Evolutionary conservation across 2,797 vertebrate genomes (phyloP).

Genomic region (Salmo trutta): DNA sequence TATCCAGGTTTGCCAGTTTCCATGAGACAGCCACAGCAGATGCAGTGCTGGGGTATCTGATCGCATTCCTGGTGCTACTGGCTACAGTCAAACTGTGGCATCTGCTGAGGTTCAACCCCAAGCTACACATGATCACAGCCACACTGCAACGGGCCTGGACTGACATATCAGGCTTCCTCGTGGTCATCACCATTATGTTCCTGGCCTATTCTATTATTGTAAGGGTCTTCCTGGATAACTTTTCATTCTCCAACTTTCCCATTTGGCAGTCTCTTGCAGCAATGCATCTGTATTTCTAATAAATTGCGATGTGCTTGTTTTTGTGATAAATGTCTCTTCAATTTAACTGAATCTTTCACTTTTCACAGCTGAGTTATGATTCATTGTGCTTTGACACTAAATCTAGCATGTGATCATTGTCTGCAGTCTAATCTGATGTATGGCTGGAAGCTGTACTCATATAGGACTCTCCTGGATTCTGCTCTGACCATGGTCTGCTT

Average conservation of each 20-base stretch:
- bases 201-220: slow-evolving; percentile 85
- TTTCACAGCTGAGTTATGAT: background rate
- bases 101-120: slow-evolving; percentile 88
- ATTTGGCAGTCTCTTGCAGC: background rate
- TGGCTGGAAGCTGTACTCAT: slow-evolving; percentile 87
- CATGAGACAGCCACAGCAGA: slow-evolving; percentile 83
- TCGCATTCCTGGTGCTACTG: slow-evolving; percentile 90
- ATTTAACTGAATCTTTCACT: slow-evolving; percentile 1
- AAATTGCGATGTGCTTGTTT: background rate
- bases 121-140: slow-evolving; percentile 86
- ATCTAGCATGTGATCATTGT: background rate
- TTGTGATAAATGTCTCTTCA: background rate
- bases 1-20: slow-evolving; percentile 82
- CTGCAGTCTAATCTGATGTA: slow-evolving; percentile 85
- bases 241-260: background rate
- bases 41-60: slow-evolving; percentile 81
- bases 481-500: slow-evolving; percentile 84
- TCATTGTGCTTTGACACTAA: background rate
- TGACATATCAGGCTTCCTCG: slow-evolving; percentile 84
- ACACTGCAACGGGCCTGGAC: slow-evolving; percentile 83
- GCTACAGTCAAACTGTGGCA: slow-evolving; percentile 91
- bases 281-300: background rate
- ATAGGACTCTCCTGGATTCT: slow-evolving; percentile 83
- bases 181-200: slow-evolving; percentile 83
- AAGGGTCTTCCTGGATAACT: slow-evolving; percentile 52